Evolutionary conservation across 2,113 vertebrate species (phyloP).

Genomic region (Anguilla rostrata): DNA sequence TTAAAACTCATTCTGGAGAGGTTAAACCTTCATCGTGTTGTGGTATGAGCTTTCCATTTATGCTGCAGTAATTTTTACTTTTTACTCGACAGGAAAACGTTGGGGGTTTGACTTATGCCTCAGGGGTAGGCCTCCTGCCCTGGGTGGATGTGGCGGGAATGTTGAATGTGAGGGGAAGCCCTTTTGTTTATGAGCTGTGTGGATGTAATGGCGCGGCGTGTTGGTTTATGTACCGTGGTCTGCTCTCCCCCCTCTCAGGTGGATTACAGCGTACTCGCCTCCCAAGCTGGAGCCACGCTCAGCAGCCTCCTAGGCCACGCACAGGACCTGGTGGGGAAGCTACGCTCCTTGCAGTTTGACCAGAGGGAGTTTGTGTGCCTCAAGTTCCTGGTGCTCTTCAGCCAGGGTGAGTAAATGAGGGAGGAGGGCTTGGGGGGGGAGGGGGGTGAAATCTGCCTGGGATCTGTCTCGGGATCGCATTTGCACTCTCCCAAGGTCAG

Average conservation of each 20-base stretch:
- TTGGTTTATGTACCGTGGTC: neutral
- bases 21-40: too few species aligned
- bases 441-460: neutral
- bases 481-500: slow-evolving; percentile 10
- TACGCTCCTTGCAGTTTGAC: slow-evolving; percentile 92
- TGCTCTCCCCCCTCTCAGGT: slow-evolving; percentile 72
- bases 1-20: neutral
- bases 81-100: too few species aligned
- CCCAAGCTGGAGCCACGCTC: slow-evolving; percentile 90
- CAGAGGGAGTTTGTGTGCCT: slow-evolving; percentile 97
- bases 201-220: too few species aligned
- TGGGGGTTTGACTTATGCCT: too few species aligned
- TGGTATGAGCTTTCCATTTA: neutral
- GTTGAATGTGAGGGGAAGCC: neutral
- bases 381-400: slow-evolving; percentile 98
- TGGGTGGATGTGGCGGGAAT: neutral
- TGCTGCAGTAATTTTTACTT: neutral
- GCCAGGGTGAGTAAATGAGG: slow-evolving; percentile 80
- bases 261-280: slow-evolving; percentile 87
- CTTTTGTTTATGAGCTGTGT: neutral
- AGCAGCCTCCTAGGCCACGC: slow-evolving; percentile 92
- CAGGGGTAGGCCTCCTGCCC: too few species aligned
- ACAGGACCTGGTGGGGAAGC: slow-evolving; percentile 90
- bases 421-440: too few species aligned
- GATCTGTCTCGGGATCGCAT: neutral